Evolutionary conservation across 2,113 vertebrate genomes (phyloP).

Genomic region (Labeo rohita): DNA sequence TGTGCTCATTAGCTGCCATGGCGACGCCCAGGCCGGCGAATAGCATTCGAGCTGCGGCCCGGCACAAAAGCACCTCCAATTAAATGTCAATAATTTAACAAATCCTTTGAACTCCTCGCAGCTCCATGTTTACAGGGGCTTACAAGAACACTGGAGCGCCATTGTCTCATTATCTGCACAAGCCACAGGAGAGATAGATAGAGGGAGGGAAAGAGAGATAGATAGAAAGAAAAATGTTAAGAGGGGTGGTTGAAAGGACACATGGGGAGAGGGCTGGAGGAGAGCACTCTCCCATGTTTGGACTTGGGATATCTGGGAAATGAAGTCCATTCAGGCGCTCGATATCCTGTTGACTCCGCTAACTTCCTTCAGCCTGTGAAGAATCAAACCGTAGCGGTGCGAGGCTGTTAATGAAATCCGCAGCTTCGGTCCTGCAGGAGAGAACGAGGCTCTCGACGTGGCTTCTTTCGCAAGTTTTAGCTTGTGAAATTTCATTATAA

Average conservation of each 20-base stretch:
- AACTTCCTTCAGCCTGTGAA: slow-evolving; percentile 21
- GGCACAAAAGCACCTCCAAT: slow-evolving; percentile 61
- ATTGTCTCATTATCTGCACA: slow-evolving; percentile 61
- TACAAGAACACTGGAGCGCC: slow-evolving; percentile 56
- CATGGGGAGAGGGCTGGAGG: not conserved
- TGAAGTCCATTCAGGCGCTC: slow-evolving; percentile 9
- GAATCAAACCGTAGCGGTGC: slow-evolving; percentile 5
- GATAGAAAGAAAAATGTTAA: slow-evolving; percentile 9
- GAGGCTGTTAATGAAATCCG: slow-evolving; percentile 33
- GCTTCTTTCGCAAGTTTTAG: slow-evolving; percentile 28
- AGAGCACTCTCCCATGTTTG: slow-evolving; percentile 11
- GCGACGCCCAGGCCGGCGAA: slow-evolving; percentile 37
- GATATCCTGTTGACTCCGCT: slow-evolving; percentile 27
- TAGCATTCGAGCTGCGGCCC: slow-evolving; percentile 39
- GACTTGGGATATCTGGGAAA: slow-evolving; percentile 8
- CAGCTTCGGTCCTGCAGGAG: slow-evolving; percentile 6
- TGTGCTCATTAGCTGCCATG: slow-evolving; percentile 59
- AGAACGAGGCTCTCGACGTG: slow-evolving; percentile 25
- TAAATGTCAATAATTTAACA: slow-evolving; percentile 66
- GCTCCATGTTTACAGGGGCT: slow-evolving; percentile 57
- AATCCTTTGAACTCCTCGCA: slow-evolving; percentile 60
- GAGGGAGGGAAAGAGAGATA: not conserved
- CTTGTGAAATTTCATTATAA: slow-evolving; percentile 50
- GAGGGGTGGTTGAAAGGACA: slow-evolving; percentile 1
- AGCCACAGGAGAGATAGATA: slow-evolving; percentile 22